Base-by-base conservation (phyloP, 1,140 invertebrate genomes). In the Zaprionus nigranus region DNA sequence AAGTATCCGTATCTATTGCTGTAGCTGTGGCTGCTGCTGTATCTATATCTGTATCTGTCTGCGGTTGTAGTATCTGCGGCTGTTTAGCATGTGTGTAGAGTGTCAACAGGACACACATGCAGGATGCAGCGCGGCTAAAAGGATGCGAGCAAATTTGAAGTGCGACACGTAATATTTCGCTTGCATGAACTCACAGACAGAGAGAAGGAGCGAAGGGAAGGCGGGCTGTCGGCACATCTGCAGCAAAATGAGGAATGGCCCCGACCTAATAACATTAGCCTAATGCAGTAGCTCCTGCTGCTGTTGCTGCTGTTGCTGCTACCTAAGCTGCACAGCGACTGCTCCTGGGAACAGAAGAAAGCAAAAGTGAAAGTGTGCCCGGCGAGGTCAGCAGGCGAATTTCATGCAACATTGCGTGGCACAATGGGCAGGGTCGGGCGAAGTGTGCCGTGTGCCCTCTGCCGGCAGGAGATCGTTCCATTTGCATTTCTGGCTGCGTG, bases 361-460 rank as follows among this genome's bases (percentile, higher is more conserved):
- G 53, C 24, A 56, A 66, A 61, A 67, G 69, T 58, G 66, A 90
- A 90, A 90, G 86, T 88, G 85, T 82, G 83, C 90, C 75, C 81
- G 78, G 66, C 78, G 81, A 62, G 68, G 62, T 61, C 70, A 58
- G 58, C 63, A 70, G 70, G 79, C 40, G 74, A 90, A 90, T 82
- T 86, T 90, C 79, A 85, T 90, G 86, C 86, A 82, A 71, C 85
- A 79, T 77, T 90, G 78, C 78, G 75, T 79, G 75, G 56, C 79
- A 75, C 57, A 70, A 69, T 65, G 53, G 62, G 53, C 49, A 60
- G 38, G 15, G 15, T 6, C 38, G n/a, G 5, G 38, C 15, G 38
- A 15, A 40, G 62, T 61, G 46, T 59, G 67, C 63, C 87, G 75
- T 46, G 40, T 46, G 40, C 40, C 40, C n/a, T n/a, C n/a, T n/a